Evolutionary conservation across 2,888 invertebrate species (phyloP).

Genomic region (Prenolepis imparis): DNA sequence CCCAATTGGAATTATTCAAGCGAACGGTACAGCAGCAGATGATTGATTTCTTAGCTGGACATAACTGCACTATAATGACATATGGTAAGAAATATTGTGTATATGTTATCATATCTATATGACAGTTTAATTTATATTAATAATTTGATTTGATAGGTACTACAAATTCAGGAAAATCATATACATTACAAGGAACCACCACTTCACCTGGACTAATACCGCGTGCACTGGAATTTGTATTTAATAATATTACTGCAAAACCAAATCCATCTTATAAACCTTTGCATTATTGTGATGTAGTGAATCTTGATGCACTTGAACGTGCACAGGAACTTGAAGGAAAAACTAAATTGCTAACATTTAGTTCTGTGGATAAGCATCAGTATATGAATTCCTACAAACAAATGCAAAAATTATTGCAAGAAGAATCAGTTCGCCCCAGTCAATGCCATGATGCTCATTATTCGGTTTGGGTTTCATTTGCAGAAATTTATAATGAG

Average conservation of each 20-base stretch:
- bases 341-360: conserved; percentile 81
- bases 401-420: conserved; percentile 82
- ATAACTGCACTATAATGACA: conserved; percentile 93
- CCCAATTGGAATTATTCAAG: conserved; percentile 86
- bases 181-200: conserved; percentile 91
- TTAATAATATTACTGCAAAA: conserved; percentile 81
- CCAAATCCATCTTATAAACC: conserved; percentile 80
- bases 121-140: conserved; percentile 9
- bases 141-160: conserved; percentile 87
- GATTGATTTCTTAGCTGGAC: conserved; percentile 86
- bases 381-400: conserved; percentile 80
- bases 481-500: conserved; percentile 97
- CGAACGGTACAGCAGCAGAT: conserved; percentile 81
- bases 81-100: conserved; percentile 88
- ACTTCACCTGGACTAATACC: conserved; percentile 91
- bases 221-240: conserved; percentile 89
- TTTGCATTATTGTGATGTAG: conserved; percentile 78
- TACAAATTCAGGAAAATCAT: conserved; percentile 96
- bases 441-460: conserved; percentile 74
- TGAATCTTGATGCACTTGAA: conserved; percentile 74
- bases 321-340: conserved; percentile 78
- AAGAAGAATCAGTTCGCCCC: conserved; percentile 78
- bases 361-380: conserved; percentile 79
- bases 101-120: not conserved
- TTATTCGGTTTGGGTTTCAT: conserved; percentile 93